phyloP scores from a whole-genome alignment of 2,888 invertebrate genomes.

The Acronicta leporina region DNA sequence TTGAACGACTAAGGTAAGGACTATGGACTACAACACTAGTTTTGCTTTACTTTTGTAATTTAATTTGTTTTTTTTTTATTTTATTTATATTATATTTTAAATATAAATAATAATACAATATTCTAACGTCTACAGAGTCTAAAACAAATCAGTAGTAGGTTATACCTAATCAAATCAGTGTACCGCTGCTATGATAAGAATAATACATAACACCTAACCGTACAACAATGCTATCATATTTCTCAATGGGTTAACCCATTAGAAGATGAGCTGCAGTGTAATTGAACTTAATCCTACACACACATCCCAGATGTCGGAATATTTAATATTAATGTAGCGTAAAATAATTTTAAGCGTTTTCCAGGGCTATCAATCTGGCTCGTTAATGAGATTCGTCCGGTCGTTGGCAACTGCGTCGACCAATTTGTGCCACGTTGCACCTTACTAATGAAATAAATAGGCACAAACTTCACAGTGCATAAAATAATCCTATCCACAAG shows the following conservation, averaged over 20 bases:
- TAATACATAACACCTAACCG: not conserved
- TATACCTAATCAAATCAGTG: too few species aligned
- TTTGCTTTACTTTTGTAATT: too few species aligned
- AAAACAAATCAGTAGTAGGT: too few species aligned
- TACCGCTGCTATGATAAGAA: too few species aligned
- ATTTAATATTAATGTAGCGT: constrained; percentile 84
- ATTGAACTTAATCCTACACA: constrained; percentile 62
- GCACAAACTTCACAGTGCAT: constrained; percentile 49
- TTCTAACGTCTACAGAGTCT: too few species aligned
- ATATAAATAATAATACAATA: too few species aligned
- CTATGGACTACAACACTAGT: too few species aligned
- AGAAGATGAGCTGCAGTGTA: constrained; percentile 38
- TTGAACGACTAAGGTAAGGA: too few species aligned
- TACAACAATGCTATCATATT: constrained; percentile 17
- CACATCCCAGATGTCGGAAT: constrained; percentile 66
- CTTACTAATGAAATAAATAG: constrained; percentile 76
- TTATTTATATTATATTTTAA: too few species aligned
- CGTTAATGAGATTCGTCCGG: constrained; percentile 86
- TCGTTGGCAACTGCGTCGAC: constrained; percentile 75
- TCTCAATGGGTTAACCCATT: constrained; percentile 13
- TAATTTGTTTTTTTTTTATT: too few species aligned
- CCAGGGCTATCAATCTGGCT: constrained; percentile 83
- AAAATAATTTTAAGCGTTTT: constrained; percentile 85
- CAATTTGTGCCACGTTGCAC: constrained; percentile 83
- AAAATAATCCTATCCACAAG: constrained; percentile 50